Evolutionary conservation across 2,113 vertebrate genomes (phyloP), one percentile per base, ranked within the genome.

Genomic region (Epinephelus fuscoguttatus): DNA sequence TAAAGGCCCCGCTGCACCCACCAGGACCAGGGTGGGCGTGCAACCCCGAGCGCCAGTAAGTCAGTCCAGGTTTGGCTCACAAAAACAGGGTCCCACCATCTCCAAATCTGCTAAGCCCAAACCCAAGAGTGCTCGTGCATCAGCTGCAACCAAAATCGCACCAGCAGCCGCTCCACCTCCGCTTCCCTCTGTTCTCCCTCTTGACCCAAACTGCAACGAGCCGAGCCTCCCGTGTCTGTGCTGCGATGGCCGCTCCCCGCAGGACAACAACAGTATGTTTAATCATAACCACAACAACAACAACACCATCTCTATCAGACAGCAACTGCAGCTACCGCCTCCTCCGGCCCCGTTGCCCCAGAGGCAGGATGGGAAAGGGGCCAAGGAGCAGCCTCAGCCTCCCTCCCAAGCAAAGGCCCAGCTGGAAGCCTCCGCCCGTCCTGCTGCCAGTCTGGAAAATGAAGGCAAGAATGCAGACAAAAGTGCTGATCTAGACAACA

Each of bases 161-260:
- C 79, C 88, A 27, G 78, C 79, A 63, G 90, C 81, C 0, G 75
- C 84, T 49, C 80, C 90, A 17, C 81, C 85, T 15, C 81, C 78
- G 6, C 91, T 81, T n/a, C 84, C 91, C 56, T 79, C 78, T 2
- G 83, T 70, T 70, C 90, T 92, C 33, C 87, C 95, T 1, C 95
- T 98, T 64, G 98, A 99, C 23, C 96, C 97, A 33, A 99, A 99
- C 84, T 99, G 97, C 93, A 99, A 99, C 69, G 97, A 94, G 3
- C 97, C 98, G 0, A 97, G 96, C 0, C 84, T 97, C 81, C 96
- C 96, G 3, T 99, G 98, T 79, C 94, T 91, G 0, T 99, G 98
- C 27, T 99, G 98, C 0, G 95, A 96, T 47, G 94, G 95, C 7
- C 97, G 97, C 61, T 77, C 94, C 0, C 92, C 91, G 0, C 95